Evolutionary conservation across 30 jellyfish, hydroid and myxozoan species (phyloP), one percentile per base, ranked within the genome.

Genomic region (Pseudorhiza aurosa): DNA sequence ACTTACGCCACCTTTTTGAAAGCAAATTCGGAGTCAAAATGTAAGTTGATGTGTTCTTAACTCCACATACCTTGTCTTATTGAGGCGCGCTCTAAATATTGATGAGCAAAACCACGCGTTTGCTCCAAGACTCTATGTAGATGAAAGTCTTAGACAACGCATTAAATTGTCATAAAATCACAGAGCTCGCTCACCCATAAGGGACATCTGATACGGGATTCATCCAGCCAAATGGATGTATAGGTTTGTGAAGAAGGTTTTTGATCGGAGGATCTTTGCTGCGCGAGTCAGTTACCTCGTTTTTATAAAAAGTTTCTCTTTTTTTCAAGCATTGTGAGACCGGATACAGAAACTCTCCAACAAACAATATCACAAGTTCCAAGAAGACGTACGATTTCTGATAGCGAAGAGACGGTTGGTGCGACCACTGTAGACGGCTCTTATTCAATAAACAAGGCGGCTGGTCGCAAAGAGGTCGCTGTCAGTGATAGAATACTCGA

Each of bases 1-100:
- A 93, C 46, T 44, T 93, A 22, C 88, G 88, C 49, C 96, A 81
- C 30, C 83, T 93, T 7, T 75, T 87, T 36, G 96, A 86, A 67
- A 82, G 43, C 59, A 85, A 85, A 57, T 93, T 74, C 67, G 98
- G 98, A 2, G 90, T 93, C 37, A 68, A 76, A 74, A 51, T 85
- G 98, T 93, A 87, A 85, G 98, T 93, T n/a, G n/a, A n/a, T n/a
- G n/a, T n/a, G n/a, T n/a, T n/a, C n/a, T n/a, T n/a, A n/a, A n/a
- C n/a, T n/a, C n/a, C n/a, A n/a, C n/a, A n/a, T n/a, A n/a, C n/a
- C n/a, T n/a, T n/a, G n/a, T n/a, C n/a, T n/a, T n/a, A n/a, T n/a
- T n/a, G n/a, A n/a, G n/a, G n/a, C n/a, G n/a, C n/a, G n/a, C n/a
- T n/a, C n/a, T n/a, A n/a, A n/a, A n/a, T n/a, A n/a, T n/a, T n/a